Base-by-base conservation (phyloP, 2,113 vertebrate genomes). In the Sylvia atricapilla region DNA sequence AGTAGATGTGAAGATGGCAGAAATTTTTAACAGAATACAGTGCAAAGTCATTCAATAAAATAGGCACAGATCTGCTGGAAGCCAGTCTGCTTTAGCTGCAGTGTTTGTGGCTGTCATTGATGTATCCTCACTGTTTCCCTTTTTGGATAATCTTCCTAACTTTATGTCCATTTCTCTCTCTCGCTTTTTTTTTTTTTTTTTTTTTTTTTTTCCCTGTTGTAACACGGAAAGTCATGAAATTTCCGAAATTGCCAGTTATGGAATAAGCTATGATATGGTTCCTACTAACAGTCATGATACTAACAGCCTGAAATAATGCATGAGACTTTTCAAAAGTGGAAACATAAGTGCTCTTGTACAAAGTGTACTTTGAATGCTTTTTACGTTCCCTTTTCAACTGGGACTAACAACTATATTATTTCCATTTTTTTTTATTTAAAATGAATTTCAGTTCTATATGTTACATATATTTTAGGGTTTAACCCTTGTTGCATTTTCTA, bases 241-340 rank as follows among this genome's bases (percentile, higher is more conserved):
- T 3, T 70, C 16, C 44, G 14, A 75, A 72, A 28, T 0, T 63
- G 2, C 1, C 15, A 46, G 2, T 22, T 58, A 44, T n/a, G 28
- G 12, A 62, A 66, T 37, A 73, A 47, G 1, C 2, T 44, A 1
- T 52, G 33, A 10, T 4, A 14, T 44, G 4, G 0, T 14, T 86
- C n/a, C 24, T 76, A 35, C 28, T 55, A 27, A 52, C 63, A 80
- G 15, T 30, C 21, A 37, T n/a, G 9, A 35, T 56, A 17, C 10
- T 66, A n/a, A 25, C 27, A 88, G 18, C 21, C 30, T 80, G 19
- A 58, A 74, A 33, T 53, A 9, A 25, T 18, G 6, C 2, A 43
- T 60, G 52, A 59, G 9, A 37, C 30, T 87, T 92, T 52, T 14
- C 30, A 52, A 39, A 46, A 64, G 0, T 16, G 6, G 5, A 80